Evolutionary conservation across 2,888 invertebrate genomes (phyloP).

Genomic region (Diarsia dahlii): DNA sequence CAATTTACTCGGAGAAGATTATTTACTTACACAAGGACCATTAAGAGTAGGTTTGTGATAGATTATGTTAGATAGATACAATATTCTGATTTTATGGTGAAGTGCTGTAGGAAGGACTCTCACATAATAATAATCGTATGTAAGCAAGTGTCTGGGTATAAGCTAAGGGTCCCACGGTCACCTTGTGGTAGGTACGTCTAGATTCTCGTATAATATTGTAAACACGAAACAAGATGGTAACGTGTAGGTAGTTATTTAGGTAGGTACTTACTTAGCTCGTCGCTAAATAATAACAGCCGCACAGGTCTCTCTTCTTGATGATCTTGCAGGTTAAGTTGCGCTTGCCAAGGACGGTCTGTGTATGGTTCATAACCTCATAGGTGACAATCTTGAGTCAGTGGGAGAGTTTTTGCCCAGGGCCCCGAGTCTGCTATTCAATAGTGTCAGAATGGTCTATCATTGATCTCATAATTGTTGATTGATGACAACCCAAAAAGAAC

Average conservation of each 20-base stretch:
- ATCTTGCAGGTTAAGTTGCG: too few species aligned
- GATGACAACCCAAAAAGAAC: too few species aligned
- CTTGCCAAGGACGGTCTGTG: too few species aligned
- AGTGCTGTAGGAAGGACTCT: conserved; percentile 1
- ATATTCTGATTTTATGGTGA: conserved; percentile 7
- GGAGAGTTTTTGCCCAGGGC: too few species aligned
- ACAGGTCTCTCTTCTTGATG: too few species aligned
- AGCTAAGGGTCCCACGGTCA: too few species aligned
- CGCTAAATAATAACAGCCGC: too few species aligned
- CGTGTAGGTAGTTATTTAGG: background rate
- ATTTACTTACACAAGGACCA: conserved; percentile 24
- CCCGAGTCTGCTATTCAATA: too few species aligned
- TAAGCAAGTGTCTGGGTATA: background rate
- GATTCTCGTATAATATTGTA: background rate
- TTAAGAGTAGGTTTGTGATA: conserved; percentile 8
- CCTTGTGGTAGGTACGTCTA: background rate
- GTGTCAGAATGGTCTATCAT: too few species aligned
- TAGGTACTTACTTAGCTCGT: background rate
- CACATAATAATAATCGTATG: background rate
- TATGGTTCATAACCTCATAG: too few species aligned
- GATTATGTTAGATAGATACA: background rate
- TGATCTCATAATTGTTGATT: too few species aligned
- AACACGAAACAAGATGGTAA: background rate
- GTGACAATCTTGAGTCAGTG: too few species aligned
- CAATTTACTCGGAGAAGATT: conserved; percentile 33